Base-by-base conservation (phyloP, 2,888 invertebrate species). In the Macrophya annulata region DNA sequence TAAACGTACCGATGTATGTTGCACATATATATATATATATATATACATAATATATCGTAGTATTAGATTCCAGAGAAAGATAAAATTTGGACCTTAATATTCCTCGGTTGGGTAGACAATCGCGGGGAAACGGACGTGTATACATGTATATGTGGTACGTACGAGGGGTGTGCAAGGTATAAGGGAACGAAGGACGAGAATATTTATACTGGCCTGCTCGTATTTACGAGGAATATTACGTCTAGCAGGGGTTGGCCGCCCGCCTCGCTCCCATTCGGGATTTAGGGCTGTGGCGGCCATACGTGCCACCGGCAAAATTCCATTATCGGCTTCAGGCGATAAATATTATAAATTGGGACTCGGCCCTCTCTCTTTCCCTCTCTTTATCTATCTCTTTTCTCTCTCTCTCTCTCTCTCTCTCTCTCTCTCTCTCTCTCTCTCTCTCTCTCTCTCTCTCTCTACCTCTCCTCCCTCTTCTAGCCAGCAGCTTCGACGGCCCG, bases 331-430 rank as follows among this genome's bases (percentile, higher is more conserved):
- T 90, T 88, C 85, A 87, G 87, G 89, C 91, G 91, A 93, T 93
- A 93, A 93, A 93, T 93, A 93, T 93, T 93, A 91, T 93, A 92
- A 92, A 93, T 92, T 92, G 91, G 89, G 88, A 87, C 85, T 87
- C 85, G 85, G 86, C 83, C 86, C 86, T 84, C 85, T 87, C 84
- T 17, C 37, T 37, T 55, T n/a, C 45, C 0, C 45, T 31, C 74
- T 37, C 25, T 31, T 25, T 51, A 48, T 10, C 48, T 9, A 25
- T 51, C 76, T 51, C 12, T n/a, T 8, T 43, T 43, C 15, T 4
- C 31, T 9, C 12, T 68, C 37, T 68, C 12, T n/a, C 31, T 8
- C 72, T 43, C 15, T 4, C 31, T 9, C 12, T 68, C 37, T 68
- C 68, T 81, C 85, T 87, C 84, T 12, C 4, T 25, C 51, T 15